These are phyloP conservation scores for Hipposideros larvatus DNA, from an alignment of 2,797 vertebrate species.

Conservation along the genomic window DNA sequence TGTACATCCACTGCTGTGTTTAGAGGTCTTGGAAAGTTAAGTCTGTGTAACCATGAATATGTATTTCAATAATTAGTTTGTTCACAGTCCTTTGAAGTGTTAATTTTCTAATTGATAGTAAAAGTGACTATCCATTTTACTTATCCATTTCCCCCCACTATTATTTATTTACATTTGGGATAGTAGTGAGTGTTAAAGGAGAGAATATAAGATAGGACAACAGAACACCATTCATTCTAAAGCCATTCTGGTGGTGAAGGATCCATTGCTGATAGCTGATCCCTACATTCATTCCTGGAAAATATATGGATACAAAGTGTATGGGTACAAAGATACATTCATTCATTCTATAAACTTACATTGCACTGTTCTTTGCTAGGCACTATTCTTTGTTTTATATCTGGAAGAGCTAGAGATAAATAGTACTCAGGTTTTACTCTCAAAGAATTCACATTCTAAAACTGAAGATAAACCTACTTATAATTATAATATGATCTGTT, in stretches of 20 bases:
- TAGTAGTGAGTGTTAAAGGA: neutral
- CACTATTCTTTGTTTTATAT: neutral
- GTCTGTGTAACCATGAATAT: neutral
- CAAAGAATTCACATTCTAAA: neutral
- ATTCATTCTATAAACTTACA: neutral
- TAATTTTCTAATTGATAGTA: neutral
- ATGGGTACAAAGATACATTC: too few relatives aligned
- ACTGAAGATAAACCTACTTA: neutral
- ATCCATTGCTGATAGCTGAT: neutral
- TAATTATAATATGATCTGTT: neutral
- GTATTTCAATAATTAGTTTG: slow-evolving; percentile 13
- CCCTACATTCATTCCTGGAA: neutral
- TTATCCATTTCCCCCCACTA: neutral
- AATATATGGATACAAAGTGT: neutral
- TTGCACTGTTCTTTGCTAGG: neutral
- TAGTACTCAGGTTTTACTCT: neutral
- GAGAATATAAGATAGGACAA: neutral
- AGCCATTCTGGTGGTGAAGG: neutral
- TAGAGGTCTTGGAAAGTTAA: neutral
- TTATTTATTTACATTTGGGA: neutral
- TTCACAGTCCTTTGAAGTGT: neutral
- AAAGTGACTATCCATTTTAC: neutral
- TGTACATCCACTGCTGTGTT: neutral
- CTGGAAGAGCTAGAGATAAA: neutral
- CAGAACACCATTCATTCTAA: neutral